Conservation (phyloP, 2,797 vertebrate genomes). For the Tarsius wallacei region DNA sequence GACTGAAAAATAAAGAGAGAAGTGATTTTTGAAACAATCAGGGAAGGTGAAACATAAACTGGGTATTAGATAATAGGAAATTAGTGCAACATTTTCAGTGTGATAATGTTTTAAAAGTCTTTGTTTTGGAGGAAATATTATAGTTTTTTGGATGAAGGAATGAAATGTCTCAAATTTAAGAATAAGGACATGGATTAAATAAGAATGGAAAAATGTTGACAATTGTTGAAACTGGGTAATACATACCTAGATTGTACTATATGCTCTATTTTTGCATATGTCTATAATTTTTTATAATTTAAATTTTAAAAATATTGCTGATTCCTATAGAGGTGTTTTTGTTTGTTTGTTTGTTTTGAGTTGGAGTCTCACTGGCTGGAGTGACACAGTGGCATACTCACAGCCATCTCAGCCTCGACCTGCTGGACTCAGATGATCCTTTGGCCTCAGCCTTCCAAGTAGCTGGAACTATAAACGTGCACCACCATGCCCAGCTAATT, state of each 20-base stretch:
- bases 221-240: not conserved
- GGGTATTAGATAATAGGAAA: not conserved
- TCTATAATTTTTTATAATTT: not conserved
- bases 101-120: conserved; percentile 4
- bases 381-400: too few relatives aligned
- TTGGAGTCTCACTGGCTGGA: too few relatives aligned
- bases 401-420: too few relatives aligned
- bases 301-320: not conserved
- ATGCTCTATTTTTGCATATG: not conserved
- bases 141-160: not conserved
- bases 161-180: not conserved
- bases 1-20: not conserved
- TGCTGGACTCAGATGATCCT: too few relatives aligned
- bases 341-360: too few relatives aligned
- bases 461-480: too few relatives aligned
- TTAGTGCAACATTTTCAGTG: not conserved
- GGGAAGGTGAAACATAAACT: not conserved
- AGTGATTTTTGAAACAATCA: not conserved
- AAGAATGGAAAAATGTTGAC: not conserved
- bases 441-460: too few relatives aligned
- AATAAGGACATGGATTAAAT: not conserved
- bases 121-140: conserved; percentile 25
- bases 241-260: not conserved
- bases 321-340: not conserved
- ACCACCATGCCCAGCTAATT: too few relatives aligned